Percentiles rank a stretch among this genome's conserved stretches.
Evolutionary conservation across 2,888 invertebrate genomes (phyloP).

Genomic region (Archips crataeganus): DNA sequence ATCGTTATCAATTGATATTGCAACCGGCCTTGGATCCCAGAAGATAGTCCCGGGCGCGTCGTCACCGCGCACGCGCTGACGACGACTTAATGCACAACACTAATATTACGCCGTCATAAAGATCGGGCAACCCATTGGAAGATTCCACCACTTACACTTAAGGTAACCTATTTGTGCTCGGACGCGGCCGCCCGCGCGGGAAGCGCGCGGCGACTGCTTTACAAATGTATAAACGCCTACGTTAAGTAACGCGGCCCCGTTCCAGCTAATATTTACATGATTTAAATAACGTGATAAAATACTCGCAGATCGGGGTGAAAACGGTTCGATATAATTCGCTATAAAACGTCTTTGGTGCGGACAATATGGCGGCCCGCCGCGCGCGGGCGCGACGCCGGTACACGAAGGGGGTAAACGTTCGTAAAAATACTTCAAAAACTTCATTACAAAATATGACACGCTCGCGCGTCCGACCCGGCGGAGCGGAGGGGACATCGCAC

Average conservation of each 20-base stretch:
- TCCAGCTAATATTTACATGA: constrained; percentile 34
- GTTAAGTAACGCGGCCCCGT: not conserved
- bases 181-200: not conserved
- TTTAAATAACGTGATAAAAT: constrained; percentile 22
- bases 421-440: constrained; percentile 59
- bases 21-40: constrained; percentile 2
- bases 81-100: constrained; percentile 11
- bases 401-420: constrained; percentile 61
- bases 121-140: constrained; percentile 12
- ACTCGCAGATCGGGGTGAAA: constrained; percentile 30
- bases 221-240: not conserved
- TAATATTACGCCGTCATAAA: constrained; percentile 3
- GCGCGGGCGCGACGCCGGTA: constrained; percentile 39
- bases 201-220: not conserved
- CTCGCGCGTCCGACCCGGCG: not conserved
- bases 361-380: constrained; percentile 27
- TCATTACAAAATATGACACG: constrained; percentile 53
- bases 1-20: too few relatives aligned
- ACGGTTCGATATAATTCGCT: constrained; percentile 36
- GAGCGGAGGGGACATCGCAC: not conserved
- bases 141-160: constrained; percentile 36
- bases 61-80: not conserved
- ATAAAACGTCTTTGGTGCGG: constrained; percentile 41
- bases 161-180: constrained; percentile 23
- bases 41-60: not conserved